phyloP scores from a whole-genome alignment of 2,797 vertebrate species.

The Sebastes baramenuke region DNA sequence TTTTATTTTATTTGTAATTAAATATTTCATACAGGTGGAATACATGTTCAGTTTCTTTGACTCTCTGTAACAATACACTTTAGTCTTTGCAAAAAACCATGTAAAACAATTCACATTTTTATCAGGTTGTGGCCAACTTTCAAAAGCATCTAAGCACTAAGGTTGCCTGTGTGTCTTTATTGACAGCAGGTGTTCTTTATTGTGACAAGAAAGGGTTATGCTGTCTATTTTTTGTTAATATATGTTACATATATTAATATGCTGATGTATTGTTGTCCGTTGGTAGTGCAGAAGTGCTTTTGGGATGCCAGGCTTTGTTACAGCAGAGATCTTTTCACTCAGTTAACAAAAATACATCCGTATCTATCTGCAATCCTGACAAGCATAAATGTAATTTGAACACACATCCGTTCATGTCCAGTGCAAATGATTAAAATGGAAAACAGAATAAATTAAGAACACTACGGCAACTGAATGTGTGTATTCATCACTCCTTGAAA shows the following conservation, averaged over 20 bases:
- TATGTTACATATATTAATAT: not conserved
- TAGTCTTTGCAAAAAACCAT: conserved; percentile 66
- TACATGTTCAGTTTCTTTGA: conserved; percentile 59
- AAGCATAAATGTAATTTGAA: conserved; percentile 65
- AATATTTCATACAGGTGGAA: conserved; percentile 61
- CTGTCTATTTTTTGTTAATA: not conserved
- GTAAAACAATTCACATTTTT: conserved; percentile 64
- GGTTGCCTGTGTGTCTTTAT: not conserved
- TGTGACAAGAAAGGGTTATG: not conserved
- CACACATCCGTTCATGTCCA: conserved; percentile 79
- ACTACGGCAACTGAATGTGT: conserved; percentile 70
- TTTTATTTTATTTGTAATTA: conserved; percentile 68
- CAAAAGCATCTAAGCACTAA: conserved; percentile 60
- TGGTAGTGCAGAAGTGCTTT: conserved; percentile 53
- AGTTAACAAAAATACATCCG: conserved; percentile 64
- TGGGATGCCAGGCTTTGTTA: conserved; percentile 55
- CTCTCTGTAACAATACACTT: conserved; percentile 69
- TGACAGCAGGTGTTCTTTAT: not conserved
- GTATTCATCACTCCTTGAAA: conserved; percentile 70
- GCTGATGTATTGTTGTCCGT: not conserved
- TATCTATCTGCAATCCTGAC: conserved; percentile 70
- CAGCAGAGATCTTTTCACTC: conserved; percentile 62
- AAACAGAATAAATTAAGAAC: conserved; percentile 74
- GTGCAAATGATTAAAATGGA: conserved; percentile 79
- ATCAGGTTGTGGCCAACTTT: conserved; percentile 40